A percentile compares a stretch with the other conserved stretches of the same genome.
phyloP scores from a whole-genome alignment of 2,113 vertebrate species.

The Geothlypis trichas region DNA sequence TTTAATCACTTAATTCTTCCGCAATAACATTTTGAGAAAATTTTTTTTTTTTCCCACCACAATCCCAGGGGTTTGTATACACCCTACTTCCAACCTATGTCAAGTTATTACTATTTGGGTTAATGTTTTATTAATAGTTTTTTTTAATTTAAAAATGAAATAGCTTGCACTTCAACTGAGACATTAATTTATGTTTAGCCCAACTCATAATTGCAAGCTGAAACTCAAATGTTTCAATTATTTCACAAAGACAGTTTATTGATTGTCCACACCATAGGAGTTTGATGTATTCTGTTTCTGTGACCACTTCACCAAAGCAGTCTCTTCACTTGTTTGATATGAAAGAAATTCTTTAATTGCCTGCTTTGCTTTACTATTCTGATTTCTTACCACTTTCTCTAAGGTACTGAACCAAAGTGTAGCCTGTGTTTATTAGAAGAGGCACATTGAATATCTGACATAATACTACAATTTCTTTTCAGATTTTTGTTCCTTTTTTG shows the following conservation, averaged over 20 bases:
- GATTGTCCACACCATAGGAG: background rate
- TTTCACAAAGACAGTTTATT: background rate
- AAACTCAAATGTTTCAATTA: background rate
- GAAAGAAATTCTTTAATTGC: background rate
- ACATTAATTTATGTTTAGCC: background rate
- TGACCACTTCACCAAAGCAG: background rate
- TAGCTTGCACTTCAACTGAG: background rate
- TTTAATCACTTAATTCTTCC: background rate
- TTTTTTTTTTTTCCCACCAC: background rate
- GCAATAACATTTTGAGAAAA: background rate
- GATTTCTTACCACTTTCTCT: background rate
- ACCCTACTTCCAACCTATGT: background rate
- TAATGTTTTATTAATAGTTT: conserved; percentile 4
- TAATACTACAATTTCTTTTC: background rate
- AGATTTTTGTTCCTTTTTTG: background rate
- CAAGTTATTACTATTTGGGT: background rate
- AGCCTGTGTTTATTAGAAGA: background rate
- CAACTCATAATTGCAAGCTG: background rate
- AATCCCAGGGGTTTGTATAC: background rate
- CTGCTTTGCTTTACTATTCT: background rate
- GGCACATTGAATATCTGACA: background rate
- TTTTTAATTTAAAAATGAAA: background rate
- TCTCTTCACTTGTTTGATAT: background rate
- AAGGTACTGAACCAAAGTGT: background rate
- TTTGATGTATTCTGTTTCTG: background rate